Evolutionary conservation across 2,113 vertebrate genomes (phyloP).

Genomic region (Vombatus ursinus): DNA sequence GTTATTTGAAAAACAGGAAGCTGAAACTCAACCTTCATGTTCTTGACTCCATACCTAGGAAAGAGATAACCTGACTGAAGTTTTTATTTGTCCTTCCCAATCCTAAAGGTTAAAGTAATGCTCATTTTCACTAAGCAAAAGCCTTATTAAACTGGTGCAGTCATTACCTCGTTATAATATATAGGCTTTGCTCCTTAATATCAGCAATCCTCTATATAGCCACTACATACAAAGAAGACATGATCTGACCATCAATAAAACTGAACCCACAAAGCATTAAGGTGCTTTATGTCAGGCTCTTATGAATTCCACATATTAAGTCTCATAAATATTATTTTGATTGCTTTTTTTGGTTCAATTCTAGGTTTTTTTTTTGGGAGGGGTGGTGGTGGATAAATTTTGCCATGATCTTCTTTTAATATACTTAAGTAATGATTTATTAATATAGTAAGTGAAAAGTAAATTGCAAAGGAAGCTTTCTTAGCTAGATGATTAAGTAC

Average conservation of each 20-base stretch:
- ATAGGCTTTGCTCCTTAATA: neutral
- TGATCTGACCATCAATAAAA: no score
- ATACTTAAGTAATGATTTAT: slow-evolving; percentile 37
- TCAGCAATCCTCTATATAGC: neutral
- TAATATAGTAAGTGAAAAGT: slow-evolving; percentile 36
- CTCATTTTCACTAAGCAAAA: neutral
- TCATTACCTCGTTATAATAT: neutral
- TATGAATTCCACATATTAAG: neutral
- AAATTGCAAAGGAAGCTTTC: slow-evolving; percentile 48
- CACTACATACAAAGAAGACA: neutral
- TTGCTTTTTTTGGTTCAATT: slow-evolving; percentile 16
- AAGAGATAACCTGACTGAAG: neutral
- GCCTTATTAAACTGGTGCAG: neutral
- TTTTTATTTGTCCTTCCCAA: neutral
- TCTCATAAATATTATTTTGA: neutral
- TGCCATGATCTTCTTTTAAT: slow-evolving; percentile 31
- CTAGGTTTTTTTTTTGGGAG: slow-evolving; percentile 21
- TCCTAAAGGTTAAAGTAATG: neutral
- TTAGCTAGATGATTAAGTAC: slow-evolving; percentile 37
- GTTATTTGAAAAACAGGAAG: neutral
- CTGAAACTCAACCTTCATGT: neutral
- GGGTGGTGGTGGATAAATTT: slow-evolving; percentile 33
- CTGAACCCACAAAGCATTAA: neutral
- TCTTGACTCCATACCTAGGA: neutral
- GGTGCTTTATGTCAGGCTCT: neutral